Evolutionary conservation across 2,113 vertebrate genomes (phyloP), one percentile per base, ranked within the genome.

Genomic region (Scomber japonicus): DNA sequence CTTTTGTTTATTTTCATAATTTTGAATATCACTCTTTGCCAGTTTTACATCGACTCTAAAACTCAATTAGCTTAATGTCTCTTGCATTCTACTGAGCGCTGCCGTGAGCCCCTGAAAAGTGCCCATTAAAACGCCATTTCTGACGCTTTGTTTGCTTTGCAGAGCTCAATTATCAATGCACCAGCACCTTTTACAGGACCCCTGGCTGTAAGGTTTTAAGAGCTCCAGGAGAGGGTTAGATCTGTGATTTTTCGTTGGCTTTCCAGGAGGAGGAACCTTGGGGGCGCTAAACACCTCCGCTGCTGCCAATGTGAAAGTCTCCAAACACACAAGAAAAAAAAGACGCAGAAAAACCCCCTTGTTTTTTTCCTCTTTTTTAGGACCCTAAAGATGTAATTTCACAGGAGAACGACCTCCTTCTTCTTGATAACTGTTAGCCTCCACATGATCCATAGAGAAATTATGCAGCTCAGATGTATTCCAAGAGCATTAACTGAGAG

Each of bases 151-250:
- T 95, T 95, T 93, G 87, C 91, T 94, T 92, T 89, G 88, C 83
- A 35, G 81, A 75, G 62, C 88, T 93, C 91, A 93, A 93, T 94
- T 94, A 94, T 91, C 90, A 93, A 88, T 89, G 91, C 71, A 80
- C 81, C 85, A 89, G 83, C 91, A 94, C 92, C 88, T 92, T 93
- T 95, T 93, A 92, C 86, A 69, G 83, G 83, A 92, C 83, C 77
- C 80, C 72, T 53, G 90, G 75, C 91, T 88, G 84, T 45, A 85
- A 53, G 73, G 61, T 78, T 80, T 93, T 89, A 92, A 85, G 87
- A 91, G 92, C 88, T 92, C 84, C 82, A 80, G 46, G 71, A 84
- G 75, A 85, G 69, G 69, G 84, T 84, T 77, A 73, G 77, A 89
- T 82, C 86, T 89, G 92, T 81, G 87, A 92, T 87, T 90, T 91